Evolutionary conservation across 2,888 invertebrate genomes (phyloP).

Genomic region (Linnaemya vulpina): DNA sequence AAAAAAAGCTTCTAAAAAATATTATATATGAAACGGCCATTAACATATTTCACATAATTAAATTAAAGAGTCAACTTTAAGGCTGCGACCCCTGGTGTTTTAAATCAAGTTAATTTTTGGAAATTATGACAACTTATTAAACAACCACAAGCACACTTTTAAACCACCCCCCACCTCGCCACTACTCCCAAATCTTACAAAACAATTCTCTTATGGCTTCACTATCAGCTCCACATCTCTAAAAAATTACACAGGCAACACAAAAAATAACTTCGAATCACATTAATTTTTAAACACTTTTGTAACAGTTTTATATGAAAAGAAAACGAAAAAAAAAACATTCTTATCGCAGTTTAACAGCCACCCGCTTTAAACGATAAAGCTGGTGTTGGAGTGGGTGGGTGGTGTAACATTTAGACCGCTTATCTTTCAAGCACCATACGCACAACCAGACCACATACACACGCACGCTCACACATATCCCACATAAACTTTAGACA

Average conservation of each 20-base stretch:
- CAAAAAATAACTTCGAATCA: constrained; percentile 41
- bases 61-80: constrained; percentile 17
- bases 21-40: neutral
- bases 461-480: constrained; percentile 51
- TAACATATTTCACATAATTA: neutral
- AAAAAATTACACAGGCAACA: neutral
- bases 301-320: constrained; percentile 64
- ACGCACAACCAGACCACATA: constrained; percentile 56
- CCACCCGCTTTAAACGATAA: constrained; percentile 72
- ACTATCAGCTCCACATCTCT: constrained; percentile 33
- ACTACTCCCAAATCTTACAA: neutral
- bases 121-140: constrained; percentile 73
- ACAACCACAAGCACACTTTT: constrained; percentile 8
- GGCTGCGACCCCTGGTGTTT: neutral
- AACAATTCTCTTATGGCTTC: constrained; percentile 2
- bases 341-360: constrained; percentile 81
- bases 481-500: constrained; percentile 4
- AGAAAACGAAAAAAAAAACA: constrained; percentile 73
- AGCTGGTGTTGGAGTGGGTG: constrained; percentile 40
- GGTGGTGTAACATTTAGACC: constrained; percentile 55
- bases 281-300: constrained; percentile 73
- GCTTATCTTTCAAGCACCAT: constrained; percentile 71
- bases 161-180: neutral
- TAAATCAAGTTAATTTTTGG: constrained; percentile 75
- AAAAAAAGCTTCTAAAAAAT: neutral